Base-by-base conservation (phyloP, 2,113 vertebrate species). In the Suricata suricatta region DNA sequence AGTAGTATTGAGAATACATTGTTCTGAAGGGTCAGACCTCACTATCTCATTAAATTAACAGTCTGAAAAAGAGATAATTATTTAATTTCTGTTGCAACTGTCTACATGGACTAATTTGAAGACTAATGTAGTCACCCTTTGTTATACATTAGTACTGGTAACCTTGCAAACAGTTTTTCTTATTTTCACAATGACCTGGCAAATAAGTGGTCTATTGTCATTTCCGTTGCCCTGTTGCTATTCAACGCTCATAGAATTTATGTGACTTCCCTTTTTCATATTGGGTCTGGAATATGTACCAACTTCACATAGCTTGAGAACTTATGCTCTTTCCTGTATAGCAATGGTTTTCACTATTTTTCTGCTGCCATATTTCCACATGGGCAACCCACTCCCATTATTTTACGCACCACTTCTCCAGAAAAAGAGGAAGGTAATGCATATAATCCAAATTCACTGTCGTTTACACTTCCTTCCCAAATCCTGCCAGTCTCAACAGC, bases 51-150 rank as follows among this genome's bases (percentile, higher is more conserved):
- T 77, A 88, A 84, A 47, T 74, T 21, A 79, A 54, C 23, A 84
- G 31, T 33, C 69, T 72, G 71, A 71, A 74, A 89, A 79, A 71
- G 2, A 77, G 35, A 69, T n/a, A 86, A 69, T 68, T 57, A 88
- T 88, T 86, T 88, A 52, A 84, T 80, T 72, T 74, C 41, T 93
- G n/a, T 41, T 97, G 92, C 63, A 72, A 80, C 27, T 93, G 54
- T 72, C 41, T 63, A 50, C 33, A 79, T 5, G 76, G 47, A 89
- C n/a, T 95, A 84, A 66, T 54, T 44, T 87, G 68, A 95, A 77
- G 25, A 93, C 41, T 66, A 90, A 60, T 38, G 19, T 63, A 68
- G n/a, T 21, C 21, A 82, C 13, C 33, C 69, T 69, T 86, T 92
- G 31, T 93, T 94, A 64, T 57, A 87, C 15, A 11, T 92, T 83